Conservation (phyloP, 1,140 invertebrate species). For the Procambarus clarkii region DNA sequence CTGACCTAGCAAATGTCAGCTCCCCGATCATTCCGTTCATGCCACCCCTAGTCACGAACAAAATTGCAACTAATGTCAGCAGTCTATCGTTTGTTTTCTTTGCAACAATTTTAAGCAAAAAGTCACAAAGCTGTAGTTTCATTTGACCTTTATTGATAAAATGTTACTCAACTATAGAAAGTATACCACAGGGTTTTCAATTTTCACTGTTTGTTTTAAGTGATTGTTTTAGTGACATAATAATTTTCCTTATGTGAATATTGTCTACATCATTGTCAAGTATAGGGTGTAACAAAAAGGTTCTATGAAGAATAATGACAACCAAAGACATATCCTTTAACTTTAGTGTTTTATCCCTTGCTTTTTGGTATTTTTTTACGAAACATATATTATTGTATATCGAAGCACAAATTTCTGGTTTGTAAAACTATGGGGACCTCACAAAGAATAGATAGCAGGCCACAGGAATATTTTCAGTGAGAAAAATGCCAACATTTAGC, state of each 20-base stretch:
- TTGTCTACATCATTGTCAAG: conserved; percentile 55
- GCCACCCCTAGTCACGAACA: conserved; percentile 70
- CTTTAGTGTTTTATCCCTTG: conserved; percentile 58
- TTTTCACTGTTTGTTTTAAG: conserved; percentile 37
- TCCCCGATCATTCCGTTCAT: conserved; percentile 38
- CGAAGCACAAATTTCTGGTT: too few species aligned
- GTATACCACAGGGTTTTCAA: conserved; percentile 32
- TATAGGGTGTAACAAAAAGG: conserved; percentile 63
- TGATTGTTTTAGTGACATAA: conserved; percentile 45
- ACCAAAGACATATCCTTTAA: conserved; percentile 64
- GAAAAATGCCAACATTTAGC: too few species aligned
- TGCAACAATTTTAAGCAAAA: conserved; percentile 72
- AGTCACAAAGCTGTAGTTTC: conserved; percentile 71
- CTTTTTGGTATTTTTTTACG: conserved; percentile 7
- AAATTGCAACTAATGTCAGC: conserved; percentile 70
- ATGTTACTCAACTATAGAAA: conserved; percentile 44
- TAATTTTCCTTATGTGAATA: conserved; percentile 38
- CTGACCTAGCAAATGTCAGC: conserved; percentile 37
- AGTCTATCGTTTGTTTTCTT: conserved; percentile 72
- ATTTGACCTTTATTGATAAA: conserved; percentile 58
- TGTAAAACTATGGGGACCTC: too few species aligned
- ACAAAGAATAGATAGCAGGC: too few species aligned
- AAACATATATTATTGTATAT: too few species aligned
- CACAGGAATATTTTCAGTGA: too few species aligned
- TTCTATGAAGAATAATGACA: conserved; percentile 66